Base-by-base conservation (phyloP, 2,113 vertebrate species). In the Vicugna pacos region DNA sequence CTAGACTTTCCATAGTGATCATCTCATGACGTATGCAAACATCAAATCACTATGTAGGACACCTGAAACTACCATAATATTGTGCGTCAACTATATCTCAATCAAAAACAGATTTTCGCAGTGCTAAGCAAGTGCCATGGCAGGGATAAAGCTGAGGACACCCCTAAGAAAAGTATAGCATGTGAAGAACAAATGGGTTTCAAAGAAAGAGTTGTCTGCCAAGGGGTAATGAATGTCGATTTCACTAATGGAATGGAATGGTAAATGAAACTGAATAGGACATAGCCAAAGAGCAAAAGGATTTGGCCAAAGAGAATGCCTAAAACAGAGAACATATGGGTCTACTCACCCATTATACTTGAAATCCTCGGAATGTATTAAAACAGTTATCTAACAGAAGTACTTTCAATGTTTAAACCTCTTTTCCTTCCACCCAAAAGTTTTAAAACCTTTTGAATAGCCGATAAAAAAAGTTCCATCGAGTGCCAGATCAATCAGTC, bases 361-460 rank as follows among this genome's bases (percentile, higher is more conserved):
- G 73, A 81, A 89, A 88, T 65, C 48, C 46, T 80, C 54, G 32
- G 16, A 92, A 94, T 13, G 42, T 80, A 67, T 60, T 50, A 35
- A 70, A 70, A 75, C 17, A 32, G 38, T 72, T 67, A 52, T 80
- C 75, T 56, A 80, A 62, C 42, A 76, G 56, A 86, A 92, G 84
- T 32, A 35, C 54, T 77, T 62, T 70, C 65, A 58, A 70, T 67
- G 54, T 87, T 35, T 62, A 67, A 72, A 50, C 3, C 24, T 54
- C 64, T 73, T 82, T 83, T 93, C 48, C 46, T 96, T 92, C 79
- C 28, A 73, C 13, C 8, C 79, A 73, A 89, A 93, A 56, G 83
- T 89, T 79, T 75, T 93, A 90, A 80, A 56, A 92, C 81, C 65
- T 83, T 90, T 72, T 76, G 52, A 96, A 77, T 83, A 87, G 46